Evolutionary conservation across 2,113 vertebrate species (phyloP).

Genomic region (Phyllostomus hastatus): DNA sequence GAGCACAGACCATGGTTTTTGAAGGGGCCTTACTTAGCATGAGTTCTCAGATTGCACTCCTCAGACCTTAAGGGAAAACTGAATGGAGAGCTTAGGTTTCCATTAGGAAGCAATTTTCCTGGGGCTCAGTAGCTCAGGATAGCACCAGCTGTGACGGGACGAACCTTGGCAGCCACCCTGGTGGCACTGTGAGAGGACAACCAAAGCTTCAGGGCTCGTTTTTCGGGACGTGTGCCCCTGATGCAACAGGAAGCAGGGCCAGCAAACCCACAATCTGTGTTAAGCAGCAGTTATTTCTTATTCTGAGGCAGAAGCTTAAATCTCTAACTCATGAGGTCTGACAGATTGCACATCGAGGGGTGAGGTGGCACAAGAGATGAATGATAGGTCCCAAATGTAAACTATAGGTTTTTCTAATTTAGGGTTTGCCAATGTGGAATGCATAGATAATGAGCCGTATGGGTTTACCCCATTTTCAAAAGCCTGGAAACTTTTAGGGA

Average conservation of each 20-base stretch:
- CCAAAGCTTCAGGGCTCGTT: background rate
- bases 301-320: background rate
- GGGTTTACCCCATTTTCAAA: background rate
- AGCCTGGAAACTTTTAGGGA: background rate
- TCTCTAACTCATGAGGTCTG: background rate
- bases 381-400: background rate
- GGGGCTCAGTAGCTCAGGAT: conserved; percentile 61
- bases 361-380: background rate
- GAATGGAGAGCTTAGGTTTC: conserved; percentile 48
- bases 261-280: background rate
- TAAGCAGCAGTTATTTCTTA: conserved; percentile 3
- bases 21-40: conserved; percentile 58
- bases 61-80: conserved; percentile 57
- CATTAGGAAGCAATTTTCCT: conserved; percentile 66
- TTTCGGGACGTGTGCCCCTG: background rate
- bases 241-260: background rate
- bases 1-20: conserved; percentile 57
- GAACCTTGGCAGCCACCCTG: background rate
- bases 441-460: background rate
- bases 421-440: background rate
- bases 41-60: conserved; percentile 37
- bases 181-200: background rate
- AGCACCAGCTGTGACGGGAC: conserved; percentile 37
- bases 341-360: background rate
- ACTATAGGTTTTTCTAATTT: background rate